Percentiles rank a stretch among this genome's conserved stretches.
These are phyloP conservation scores for Vireo altiloquus DNA, from an alignment of 2,113 vertebrate genomes.

Conservation along the genomic window DNA sequence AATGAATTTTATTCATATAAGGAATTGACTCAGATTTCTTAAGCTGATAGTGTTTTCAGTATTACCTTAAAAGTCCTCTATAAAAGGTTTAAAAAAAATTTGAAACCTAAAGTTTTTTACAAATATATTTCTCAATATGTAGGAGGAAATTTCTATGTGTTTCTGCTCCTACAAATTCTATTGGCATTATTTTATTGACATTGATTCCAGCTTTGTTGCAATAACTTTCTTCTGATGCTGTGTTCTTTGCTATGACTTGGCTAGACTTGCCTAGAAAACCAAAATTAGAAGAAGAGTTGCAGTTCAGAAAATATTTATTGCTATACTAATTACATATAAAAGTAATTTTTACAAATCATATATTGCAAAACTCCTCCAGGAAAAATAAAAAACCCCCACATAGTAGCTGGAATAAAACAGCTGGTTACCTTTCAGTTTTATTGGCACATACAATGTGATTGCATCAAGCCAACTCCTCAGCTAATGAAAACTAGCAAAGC, in stretches of 20 bases:
- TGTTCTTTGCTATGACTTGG: constrained; percentile 11
- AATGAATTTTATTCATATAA: constrained; percentile 24
- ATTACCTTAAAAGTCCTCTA: not conserved
- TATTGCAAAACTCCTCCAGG: constrained; percentile 19
- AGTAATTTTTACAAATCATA: not conserved
- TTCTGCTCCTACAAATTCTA: not conserved
- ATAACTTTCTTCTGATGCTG: not conserved
- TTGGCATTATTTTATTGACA: not conserved
- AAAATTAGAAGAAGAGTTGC: constrained; percentile 26
- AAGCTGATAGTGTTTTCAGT: not conserved
- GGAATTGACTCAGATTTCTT: constrained; percentile 9
- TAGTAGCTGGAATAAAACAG: not conserved
- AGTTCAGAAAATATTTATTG: constrained; percentile 6
- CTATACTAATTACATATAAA: not conserved
- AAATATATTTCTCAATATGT: not conserved
- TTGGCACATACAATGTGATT: not conserved
- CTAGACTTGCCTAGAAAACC: not conserved
- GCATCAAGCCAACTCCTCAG: not conserved
- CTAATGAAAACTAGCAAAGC: not conserved
- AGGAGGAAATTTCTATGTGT: not conserved
- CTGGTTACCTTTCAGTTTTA: constrained; percentile 21
- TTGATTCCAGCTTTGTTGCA: not conserved
- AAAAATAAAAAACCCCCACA: not conserved
- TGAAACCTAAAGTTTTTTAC: not conserved
- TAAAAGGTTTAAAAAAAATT: not conserved